Conservation (phyloP, 2,888 invertebrate species). For the Tenthredo amoena region DNA sequence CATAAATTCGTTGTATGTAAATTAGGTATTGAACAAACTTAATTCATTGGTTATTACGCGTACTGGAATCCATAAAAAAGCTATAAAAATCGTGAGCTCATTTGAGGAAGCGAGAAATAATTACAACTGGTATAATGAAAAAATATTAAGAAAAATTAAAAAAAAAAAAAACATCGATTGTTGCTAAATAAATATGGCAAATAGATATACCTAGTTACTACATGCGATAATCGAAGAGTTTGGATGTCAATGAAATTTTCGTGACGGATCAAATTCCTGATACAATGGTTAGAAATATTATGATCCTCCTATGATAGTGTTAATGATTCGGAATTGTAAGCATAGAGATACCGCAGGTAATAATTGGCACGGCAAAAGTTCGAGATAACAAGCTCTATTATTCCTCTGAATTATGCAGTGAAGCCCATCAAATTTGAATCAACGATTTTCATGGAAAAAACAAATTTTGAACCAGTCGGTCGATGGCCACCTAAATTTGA, state of each 20-base stretch:
- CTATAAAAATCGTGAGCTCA: background rate
- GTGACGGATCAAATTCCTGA: background rate
- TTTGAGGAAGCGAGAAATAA: background rate
- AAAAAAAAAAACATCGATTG: background rate
- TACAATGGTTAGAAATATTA: background rate
- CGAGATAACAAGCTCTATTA: conserved; percentile 20
- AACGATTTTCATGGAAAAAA: background rate
- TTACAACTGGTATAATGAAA: background rate
- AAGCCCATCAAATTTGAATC: background rate
- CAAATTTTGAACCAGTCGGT: no score
- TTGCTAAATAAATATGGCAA: no score
- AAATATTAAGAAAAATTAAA: background rate
- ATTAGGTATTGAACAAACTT: conserved; percentile 10
- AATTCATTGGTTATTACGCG: conserved; percentile 1
- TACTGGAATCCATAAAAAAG: background rate
- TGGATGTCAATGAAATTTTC: no score
- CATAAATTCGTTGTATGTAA: conserved; percentile 5
- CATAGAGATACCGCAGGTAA: conserved; percentile 6
- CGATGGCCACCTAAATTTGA: background rate
- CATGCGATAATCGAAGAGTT: background rate
- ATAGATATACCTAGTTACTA: no score
- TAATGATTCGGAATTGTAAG: background rate
- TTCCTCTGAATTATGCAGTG: background rate
- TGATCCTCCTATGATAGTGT: background rate
- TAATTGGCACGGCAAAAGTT: background rate